Percentiles rank a stretch among this genome's conserved stretches.
Conservation (phyloP, 1,140 invertebrate genomes). For the Ladona fulva region DNA sequence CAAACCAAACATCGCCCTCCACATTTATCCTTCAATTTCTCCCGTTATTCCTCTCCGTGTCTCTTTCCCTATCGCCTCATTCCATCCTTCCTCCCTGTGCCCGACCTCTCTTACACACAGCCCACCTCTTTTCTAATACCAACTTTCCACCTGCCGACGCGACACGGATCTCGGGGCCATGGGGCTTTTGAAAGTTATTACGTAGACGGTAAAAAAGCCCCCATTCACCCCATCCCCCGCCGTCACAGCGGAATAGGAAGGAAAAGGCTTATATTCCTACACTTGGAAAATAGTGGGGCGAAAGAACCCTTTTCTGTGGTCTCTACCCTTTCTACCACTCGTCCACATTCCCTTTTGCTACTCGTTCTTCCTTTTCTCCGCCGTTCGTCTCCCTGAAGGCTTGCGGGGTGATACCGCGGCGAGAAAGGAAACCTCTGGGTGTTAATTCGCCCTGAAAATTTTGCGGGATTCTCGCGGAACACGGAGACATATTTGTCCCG, state of each 20-base stretch:
- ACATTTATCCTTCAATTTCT: too few relatives aligned
- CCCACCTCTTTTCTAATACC: neutral
- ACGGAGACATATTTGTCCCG: too few relatives aligned
- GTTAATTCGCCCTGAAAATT: too few relatives aligned
- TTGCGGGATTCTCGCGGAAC: too few relatives aligned
- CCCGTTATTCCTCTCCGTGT: neutral
- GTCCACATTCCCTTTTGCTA: neutral
- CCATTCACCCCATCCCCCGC: neutral
- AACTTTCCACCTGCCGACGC: neutral
- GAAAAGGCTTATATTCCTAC: neutral
- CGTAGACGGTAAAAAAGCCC: neutral
- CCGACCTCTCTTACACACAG: neutral
- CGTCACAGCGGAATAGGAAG: neutral
- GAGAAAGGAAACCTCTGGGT: too few relatives aligned
- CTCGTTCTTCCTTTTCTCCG: neutral
- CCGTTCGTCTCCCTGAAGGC: neutral
- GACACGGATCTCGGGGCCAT: neutral
- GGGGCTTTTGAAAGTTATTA: neutral
- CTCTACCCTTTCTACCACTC: neutral
- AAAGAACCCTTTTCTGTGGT: too few relatives aligned
- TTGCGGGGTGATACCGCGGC: too few relatives aligned
- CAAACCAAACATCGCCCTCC: too few relatives aligned
- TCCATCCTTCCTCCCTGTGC: neutral
- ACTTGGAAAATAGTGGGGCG: neutral
- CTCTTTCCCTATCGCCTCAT: neutral